These are phyloP conservation scores for Drosophila cardini DNA, from an alignment of 1,140 invertebrate genomes.

Conservation along the genomic window DNA sequence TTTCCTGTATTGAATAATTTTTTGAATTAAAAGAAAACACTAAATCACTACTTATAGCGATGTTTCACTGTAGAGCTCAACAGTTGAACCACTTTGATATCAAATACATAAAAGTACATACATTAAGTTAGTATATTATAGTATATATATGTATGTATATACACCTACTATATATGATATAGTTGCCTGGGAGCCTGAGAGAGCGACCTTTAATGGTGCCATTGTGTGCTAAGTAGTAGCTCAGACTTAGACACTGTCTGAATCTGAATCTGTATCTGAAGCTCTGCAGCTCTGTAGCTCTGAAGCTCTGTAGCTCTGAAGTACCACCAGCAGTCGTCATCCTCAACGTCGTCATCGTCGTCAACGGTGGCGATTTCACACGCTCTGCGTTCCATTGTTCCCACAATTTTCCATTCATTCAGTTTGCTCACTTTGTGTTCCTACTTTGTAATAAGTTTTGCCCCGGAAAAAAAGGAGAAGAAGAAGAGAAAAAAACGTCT, in stretches of 20 bases:
- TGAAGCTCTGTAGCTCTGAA: conserved; percentile 38
- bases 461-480: conserved; percentile 53
- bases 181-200: conserved; percentile 56
- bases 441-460: conserved; percentile 78
- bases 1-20: too few species aligned
- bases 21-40: too few species aligned
- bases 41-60: neutral
- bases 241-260: conserved; percentile 37
- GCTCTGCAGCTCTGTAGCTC: conserved; percentile 1
- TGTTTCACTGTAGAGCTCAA: neutral
- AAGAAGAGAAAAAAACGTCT: neutral
- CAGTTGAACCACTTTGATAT: conserved; percentile 18
- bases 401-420: conserved; percentile 80
- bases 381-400: conserved; percentile 73
- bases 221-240: conserved; percentile 79
- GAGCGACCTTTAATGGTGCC: conserved; percentile 72
- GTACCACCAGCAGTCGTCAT: conserved; percentile 28
- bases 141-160: conserved; percentile 22
- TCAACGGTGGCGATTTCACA: conserved; percentile 67
- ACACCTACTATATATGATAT: conserved; percentile 21
- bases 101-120: conserved; percentile 16
- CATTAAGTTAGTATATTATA: neutral
- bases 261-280: conserved; percentile 24
- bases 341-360: conserved; percentile 22
- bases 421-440: conserved; percentile 78